Conservation (phyloP, 2,888 invertebrate species). For the Chymomyza caudatula region DNA sequence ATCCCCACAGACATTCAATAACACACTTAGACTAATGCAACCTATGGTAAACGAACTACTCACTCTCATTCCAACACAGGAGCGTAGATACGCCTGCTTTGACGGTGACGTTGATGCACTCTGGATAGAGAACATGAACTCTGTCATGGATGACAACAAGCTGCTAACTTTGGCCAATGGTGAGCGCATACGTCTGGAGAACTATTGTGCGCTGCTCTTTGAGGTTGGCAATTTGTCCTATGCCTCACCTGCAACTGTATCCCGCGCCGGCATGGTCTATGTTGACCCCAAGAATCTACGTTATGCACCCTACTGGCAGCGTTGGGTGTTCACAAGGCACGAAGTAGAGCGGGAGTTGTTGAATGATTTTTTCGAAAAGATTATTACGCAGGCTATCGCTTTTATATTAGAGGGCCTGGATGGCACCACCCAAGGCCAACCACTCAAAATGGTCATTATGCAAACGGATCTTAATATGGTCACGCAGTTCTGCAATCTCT, state of each 20-base stretch:
- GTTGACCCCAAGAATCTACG: constrained; percentile 95
- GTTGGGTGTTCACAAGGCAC: constrained; percentile 84
- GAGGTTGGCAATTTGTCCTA: constrained; percentile 93
- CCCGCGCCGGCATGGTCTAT: constrained; percentile 95
- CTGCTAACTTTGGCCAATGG: constrained; percentile 93
- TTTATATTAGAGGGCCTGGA: constrained; percentile 85
- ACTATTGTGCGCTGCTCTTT: constrained; percentile 90
- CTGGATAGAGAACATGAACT: constrained; percentile 98
- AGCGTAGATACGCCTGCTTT: constrained; percentile 90
- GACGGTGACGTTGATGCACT: constrained; percentile 96
- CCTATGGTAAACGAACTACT: constrained; percentile 19
- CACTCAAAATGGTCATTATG: constrained; percentile 88
- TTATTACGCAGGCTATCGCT: constrained; percentile 85
- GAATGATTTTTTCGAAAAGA: constrained; percentile 85
- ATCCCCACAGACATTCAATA: constrained; percentile 45
- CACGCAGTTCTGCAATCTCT: constrained; percentile 88
- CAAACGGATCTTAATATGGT: constrained; percentile 93
- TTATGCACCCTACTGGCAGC: constrained; percentile 90
- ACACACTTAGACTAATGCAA: constrained; percentile 72
- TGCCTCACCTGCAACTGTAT: constrained; percentile 95
- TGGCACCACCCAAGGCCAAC: constrained; percentile 85
- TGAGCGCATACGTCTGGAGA: constrained; percentile 89
- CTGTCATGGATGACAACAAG: constrained; percentile 97
- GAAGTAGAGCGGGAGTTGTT: constrained; percentile 78
- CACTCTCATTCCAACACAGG: constrained; percentile 75